Base-by-base conservation (phyloP, 1,140 invertebrate genomes). In the Papilio polyxenes region DNA sequence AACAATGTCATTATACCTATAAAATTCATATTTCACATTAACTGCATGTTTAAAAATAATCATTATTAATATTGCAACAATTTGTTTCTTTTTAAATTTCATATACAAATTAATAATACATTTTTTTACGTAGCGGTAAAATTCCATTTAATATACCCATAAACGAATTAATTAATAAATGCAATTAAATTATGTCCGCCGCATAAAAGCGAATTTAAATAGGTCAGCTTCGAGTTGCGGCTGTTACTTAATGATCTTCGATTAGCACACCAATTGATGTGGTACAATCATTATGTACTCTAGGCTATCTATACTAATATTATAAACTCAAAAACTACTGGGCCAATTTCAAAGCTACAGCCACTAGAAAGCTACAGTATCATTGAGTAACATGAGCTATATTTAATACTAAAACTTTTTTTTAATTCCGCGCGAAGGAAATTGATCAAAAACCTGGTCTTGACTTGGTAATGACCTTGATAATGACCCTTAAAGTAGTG, bases 231-330 rank as follows among this genome's bases (percentile, higher is more conserved):
- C 40, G 51, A 82, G 69, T 40, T 59, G 80, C 56, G 8, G 69
- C 81, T 77, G 83, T 85, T 85, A 84, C 83, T 53, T 85, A 85
- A 85, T 85, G 82, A 82, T 85, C 56, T 81, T 17, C 79, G 76
- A 80, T 85, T 83, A 78, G 65, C 69, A 44, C 49, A 17, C 40
- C 10, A 48, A n/a, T 51, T 23, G 8, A 65, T 13, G 75, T 75
- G 72, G 40, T 75, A 31, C 37, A 11, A 31, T 75, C 31, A 75
- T 75, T 72, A 37, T 31, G 31, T 72, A 40, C 69, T 31, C 10
- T 31, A 4, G 5, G n/a, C 17, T 65, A 31, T 65, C 7, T 20
- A 65, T 65, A 65, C 23, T 44, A 44, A 44, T 44, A 44, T 6
- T 6, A 65, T 20, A n/a, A 59, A 23, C 51, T 44, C 65, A 40